Evolutionary conservation across 2,888 invertebrate genomes (phyloP).

Genomic region (Ophraella communa): DNA sequence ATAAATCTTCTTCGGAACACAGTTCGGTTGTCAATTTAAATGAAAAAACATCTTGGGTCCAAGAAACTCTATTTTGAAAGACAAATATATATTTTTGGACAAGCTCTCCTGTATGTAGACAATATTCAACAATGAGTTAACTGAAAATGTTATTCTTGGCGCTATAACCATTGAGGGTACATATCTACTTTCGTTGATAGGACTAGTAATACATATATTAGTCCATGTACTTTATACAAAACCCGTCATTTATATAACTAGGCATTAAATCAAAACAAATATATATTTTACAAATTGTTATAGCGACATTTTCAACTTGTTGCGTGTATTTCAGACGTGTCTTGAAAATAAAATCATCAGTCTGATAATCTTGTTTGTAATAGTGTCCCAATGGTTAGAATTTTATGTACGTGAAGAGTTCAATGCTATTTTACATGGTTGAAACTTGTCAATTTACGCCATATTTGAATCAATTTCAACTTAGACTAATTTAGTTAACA

Average conservation of each 20-base stretch:
- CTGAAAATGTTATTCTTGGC: neutral
- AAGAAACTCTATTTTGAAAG: slow-evolving; percentile 81
- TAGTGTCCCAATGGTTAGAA: neutral
- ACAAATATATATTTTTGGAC: slow-evolving; percentile 10
- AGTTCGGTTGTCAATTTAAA: slow-evolving; percentile 54
- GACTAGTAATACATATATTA: neutral
- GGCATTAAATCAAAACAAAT: neutral
- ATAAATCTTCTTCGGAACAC: slow-evolving; percentile 52
- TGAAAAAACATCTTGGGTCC: slow-evolving; percentile 69
- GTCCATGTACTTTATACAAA: neutral
- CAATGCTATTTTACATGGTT: neutral
- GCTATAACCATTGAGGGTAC: neutral
- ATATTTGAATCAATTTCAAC: no score
- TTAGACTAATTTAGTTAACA: no score
- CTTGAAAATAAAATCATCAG: neutral
- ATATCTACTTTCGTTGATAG: neutral
- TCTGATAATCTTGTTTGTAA: neutral
- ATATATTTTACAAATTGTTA: neutral
- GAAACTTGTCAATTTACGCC: neutral
- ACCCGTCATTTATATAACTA: no score
- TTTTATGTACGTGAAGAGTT: neutral
- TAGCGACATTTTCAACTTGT: neutral
- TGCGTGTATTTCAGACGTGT: neutral
- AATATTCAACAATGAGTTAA: slow-evolving; percentile 7
- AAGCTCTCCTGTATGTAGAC: slow-evolving; percentile 4